Evolutionary conservation across 2,888 invertebrate genomes (phyloP), one percentile per base, ranked within the genome.

Genomic region (Pandemis cinnamomeana): DNA sequence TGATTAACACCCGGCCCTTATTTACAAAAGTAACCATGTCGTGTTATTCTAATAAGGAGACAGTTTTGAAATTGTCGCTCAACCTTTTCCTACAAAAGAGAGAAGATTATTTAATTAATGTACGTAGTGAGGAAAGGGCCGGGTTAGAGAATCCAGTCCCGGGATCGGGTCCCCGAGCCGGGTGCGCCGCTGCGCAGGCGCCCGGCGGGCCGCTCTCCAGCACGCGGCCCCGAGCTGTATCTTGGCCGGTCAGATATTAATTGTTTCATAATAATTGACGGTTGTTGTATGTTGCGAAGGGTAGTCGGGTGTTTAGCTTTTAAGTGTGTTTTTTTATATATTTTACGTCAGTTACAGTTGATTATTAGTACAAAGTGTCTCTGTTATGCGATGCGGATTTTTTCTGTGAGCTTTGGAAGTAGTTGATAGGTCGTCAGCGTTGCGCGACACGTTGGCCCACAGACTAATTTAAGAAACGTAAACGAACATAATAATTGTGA

Each of bases 331-430:
- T 79, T 77, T 77, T 78, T 78, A 77, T 87, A 90, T 90, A 91
- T 89, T 91, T 90, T 91, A 91, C 83, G 85, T 90, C 82, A 88
- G 90, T 88, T 89, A 87, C 84, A 85, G 81, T 84, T 80, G 84
- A 71, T 77, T 85, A 74, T 64, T 87, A 88, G 87, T 89, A 88
- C 87, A 88, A 88, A 89, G 79, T 84, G 79, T 89, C 82, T 84
- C 86, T 86, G 82, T 66, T 70, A 71, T 77, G 76, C 48, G 68
- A 76, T 71, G 70, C 76, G 77, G 70, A 71, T 76, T 77, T 77
- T 75, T 76, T 77, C 73, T 68, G 67, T 74, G 53, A 71, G 74
- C 62, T 76, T 71, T 60, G 48, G 53, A 63, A 71, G 64, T 66
- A 74, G 61, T 53, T 67, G 44, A 61, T 72, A 71, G 15, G 51